These are phyloP conservation scores for Syrphus vitripennis DNA, from an alignment of 2,888 invertebrate species.

Conservation along the genomic window DNA sequence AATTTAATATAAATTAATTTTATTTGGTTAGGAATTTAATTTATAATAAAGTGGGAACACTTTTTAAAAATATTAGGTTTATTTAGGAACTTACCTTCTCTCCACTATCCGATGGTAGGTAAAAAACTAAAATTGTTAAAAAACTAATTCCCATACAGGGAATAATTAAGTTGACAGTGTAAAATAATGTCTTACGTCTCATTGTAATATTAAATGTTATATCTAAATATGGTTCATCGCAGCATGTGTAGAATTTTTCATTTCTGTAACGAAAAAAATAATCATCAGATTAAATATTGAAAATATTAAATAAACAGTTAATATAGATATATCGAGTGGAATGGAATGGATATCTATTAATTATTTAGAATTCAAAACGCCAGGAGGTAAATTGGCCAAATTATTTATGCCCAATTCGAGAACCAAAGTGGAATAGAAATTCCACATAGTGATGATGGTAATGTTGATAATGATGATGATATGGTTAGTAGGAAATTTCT, in stretches of 20 bases:
- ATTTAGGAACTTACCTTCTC: conserved; percentile 89
- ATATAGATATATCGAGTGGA: too few relatives aligned
- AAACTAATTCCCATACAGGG: conserved; percentile 98
- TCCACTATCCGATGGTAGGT: conserved; percentile 98
- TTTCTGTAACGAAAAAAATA: conserved; percentile 84
- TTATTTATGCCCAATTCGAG: conserved; percentile 37
- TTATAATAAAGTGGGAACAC: conserved; percentile 28
- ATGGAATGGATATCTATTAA: conserved; percentile 4
- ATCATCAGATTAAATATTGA: not conserved
- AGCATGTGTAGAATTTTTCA: conserved; percentile 97
- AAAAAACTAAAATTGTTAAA: conserved; percentile 97
- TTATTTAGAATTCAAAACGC: conserved; percentile 42
- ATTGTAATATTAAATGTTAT: conserved; percentile 99
- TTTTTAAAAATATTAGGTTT: not conserved
- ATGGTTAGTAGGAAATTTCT: not conserved
- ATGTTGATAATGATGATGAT: not conserved
- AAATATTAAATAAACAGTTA: not conserved
- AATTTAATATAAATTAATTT: not conserved
- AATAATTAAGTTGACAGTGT: conserved; percentile 97
- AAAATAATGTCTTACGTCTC: conserved; percentile 97
- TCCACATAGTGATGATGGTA: not conserved
- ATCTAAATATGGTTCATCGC: conserved; percentile 97
- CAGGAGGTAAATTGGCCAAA: conserved; percentile 24
- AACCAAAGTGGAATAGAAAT: not conserved
- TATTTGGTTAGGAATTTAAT: not conserved